Evolutionary conservation across 2,113 vertebrate species (phyloP), one percentile per base, ranked within the genome.

Genomic region (Leptocoma aspasia): DNA sequence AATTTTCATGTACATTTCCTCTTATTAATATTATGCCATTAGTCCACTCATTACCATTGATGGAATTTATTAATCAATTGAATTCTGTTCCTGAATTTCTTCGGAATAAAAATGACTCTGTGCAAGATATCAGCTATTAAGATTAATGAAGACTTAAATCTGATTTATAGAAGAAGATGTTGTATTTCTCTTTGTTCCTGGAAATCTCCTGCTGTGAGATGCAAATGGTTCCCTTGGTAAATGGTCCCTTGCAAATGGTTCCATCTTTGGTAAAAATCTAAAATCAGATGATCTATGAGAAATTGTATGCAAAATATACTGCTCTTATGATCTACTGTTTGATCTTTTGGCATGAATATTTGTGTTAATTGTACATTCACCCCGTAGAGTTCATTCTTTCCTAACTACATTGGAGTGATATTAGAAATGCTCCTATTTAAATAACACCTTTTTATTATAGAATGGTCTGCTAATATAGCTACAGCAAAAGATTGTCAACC

Each of bases 341-440:
- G 44, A 79, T 68, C 61, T 94, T 80, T 89, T 86, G 61, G 49
- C 61, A 31, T 50, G n/a, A 70, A 33, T 52, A 81, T 94, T 86
- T 81, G 35, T 86, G 30, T 85, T 69, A 94, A 69, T 82, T 92
- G 42, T 82, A 80, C 21, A 63, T 82, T 94, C 79, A 83, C 85
- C 87, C 95, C 66, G 12, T 86, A 86, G 95, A 93, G 37, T 75
- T 92, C 57, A 72, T 95, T 95, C 64, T 94, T 96, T 93, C 72
- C 69, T 86, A 93, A 86, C 49, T 91, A 68, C 31, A 81, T 94
- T 96, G 92, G 50, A 57, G 24, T 75, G 27, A 27, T 82, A 77
- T 90, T 84, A 50, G 76, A 94, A 94, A 41, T 61, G 12, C 17
- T 81, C 53, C 82, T 82, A 54, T 96, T 95, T 93, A 96, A 94